Percentiles rank a stretch among this genome's conserved stretches.
Conservation (phyloP, 2,113 vertebrate genomes). For the Chaetodon auriga region DNA sequence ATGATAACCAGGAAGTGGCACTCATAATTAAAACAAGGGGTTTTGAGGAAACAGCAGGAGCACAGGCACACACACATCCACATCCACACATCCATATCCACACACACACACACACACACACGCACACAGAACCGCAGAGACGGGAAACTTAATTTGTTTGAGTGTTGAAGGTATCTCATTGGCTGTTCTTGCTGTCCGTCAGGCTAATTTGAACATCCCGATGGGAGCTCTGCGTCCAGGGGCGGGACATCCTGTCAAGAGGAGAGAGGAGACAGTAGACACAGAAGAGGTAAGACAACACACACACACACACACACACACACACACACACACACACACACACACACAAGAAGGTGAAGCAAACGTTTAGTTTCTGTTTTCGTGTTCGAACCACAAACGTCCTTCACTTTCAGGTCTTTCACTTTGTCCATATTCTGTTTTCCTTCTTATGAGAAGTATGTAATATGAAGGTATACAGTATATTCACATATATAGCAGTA, state of each 20-base stretch:
- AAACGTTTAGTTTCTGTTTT: neutral
- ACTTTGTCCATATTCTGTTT: no score
- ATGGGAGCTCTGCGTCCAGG: conserved; percentile 98
- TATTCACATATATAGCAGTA: neutral
- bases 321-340: neutral
- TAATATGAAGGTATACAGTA: no score
- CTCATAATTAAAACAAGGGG: conserved; percentile 51
- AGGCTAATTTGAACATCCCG: conserved; percentile 99
- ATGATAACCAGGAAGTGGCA: conserved; percentile 57
- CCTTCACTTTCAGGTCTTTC: no score
- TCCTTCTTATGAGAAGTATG: no score
- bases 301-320: neutral
- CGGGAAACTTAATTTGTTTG: conserved; percentile 3
- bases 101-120: conserved; percentile 27
- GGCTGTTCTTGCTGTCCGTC: conserved; percentile 69
- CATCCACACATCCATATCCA: conserved; percentile 11
- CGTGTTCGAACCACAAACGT: neutral
- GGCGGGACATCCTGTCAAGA: conserved; percentile 94
- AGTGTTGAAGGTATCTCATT: conserved; percentile 58
- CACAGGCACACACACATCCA: conserved; percentile 22
- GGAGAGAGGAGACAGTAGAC: conserved; percentile 91
- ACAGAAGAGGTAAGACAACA: conserved; percentile 88
- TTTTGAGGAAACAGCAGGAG: conserved; percentile 49
- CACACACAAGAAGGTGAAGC: neutral
- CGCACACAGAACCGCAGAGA: conserved; percentile 14